phyloP scores from a whole-genome alignment of 2,797 vertebrate genomes.

The Sebastes elongatus region DNA sequence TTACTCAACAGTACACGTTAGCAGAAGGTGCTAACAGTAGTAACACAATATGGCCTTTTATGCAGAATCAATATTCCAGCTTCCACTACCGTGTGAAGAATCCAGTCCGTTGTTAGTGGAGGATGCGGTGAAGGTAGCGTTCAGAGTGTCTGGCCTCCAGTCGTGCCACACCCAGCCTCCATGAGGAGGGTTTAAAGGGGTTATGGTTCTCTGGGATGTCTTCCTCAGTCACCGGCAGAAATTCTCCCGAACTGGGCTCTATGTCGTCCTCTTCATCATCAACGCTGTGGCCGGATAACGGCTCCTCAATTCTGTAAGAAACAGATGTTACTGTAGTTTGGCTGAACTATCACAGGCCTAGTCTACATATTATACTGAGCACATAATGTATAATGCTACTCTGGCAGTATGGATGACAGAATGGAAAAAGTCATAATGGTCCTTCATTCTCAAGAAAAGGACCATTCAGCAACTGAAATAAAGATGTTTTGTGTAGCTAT shows the following conservation, averaged over 20 bases:
- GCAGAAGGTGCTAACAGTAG: background rate
- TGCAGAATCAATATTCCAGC: background rate
- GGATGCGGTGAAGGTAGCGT: constrained; percentile 78
- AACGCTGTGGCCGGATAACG: background rate
- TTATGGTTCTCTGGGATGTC: constrained; percentile 25
- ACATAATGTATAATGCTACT: background rate
- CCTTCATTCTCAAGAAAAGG: background rate
- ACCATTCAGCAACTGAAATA: background rate
- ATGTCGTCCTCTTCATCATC: constrained; percentile 14
- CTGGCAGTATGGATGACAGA: background rate
- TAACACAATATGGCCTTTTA: background rate
- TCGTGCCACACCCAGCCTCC: constrained; percentile 46
- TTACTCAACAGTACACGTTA: background rate
- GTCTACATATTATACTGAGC: background rate
- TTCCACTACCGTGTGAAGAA: background rate
- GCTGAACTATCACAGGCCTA: background rate
- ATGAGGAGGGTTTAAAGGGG: constrained; percentile 47
- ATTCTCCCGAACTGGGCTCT: background rate
- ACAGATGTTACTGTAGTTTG: background rate
- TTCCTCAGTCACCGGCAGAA: constrained; percentile 9
- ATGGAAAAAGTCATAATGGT: background rate
- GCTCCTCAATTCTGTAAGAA: constrained; percentile 51
- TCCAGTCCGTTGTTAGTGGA: constrained; percentile 44
- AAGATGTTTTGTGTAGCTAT: background rate
- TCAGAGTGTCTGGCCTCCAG: constrained; percentile 68